These are phyloP conservation scores for Halichoeres trimaculatus DNA, from an alignment of 2,113 vertebrate genomes.

Conservation along the genomic window DNA sequence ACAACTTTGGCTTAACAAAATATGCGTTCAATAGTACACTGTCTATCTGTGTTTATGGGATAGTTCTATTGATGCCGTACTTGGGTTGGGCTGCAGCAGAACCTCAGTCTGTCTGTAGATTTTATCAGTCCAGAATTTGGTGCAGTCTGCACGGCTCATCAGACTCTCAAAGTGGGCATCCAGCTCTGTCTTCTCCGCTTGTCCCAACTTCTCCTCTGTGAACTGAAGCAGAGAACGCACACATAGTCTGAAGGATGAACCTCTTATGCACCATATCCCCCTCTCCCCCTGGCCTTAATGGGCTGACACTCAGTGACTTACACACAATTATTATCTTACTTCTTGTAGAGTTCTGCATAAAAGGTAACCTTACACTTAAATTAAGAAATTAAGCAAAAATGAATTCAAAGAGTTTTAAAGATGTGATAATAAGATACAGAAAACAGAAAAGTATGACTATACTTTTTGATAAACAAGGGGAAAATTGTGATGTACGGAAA, in stretches of 20 bases:
- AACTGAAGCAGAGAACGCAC: conserved; percentile 82
- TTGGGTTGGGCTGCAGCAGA: conserved; percentile 96
- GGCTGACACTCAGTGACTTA: neutral
- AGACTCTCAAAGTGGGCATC: conserved; percentile 98
- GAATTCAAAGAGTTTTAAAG: too few relatives aligned
- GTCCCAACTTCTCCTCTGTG: conserved; percentile 98
- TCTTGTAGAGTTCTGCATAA: too few relatives aligned
- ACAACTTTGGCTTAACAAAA: too few relatives aligned
- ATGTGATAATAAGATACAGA: too few relatives aligned
- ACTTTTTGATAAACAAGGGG: too few relatives aligned
- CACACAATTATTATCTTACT: too few relatives aligned
- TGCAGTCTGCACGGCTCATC: conserved; percentile 93
- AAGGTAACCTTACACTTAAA: too few relatives aligned
- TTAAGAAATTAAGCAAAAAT: too few relatives aligned
- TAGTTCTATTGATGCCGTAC: conserved; percentile 79
- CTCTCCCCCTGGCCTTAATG: neutral
- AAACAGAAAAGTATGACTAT: too few relatives aligned
- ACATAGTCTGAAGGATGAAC: neutral
- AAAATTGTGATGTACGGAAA: too few relatives aligned
- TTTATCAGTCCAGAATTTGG: conserved; percentile 96
- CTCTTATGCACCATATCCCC: neutral
- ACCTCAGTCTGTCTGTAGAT: conserved; percentile 98
- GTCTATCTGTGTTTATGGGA: conserved; percentile 3
- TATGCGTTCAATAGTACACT: neutral
- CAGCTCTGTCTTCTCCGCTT: conserved; percentile 98